phyloP scores from a whole-genome alignment of 2,888 invertebrate genomes.

The Eulithis prunata region DNA sequence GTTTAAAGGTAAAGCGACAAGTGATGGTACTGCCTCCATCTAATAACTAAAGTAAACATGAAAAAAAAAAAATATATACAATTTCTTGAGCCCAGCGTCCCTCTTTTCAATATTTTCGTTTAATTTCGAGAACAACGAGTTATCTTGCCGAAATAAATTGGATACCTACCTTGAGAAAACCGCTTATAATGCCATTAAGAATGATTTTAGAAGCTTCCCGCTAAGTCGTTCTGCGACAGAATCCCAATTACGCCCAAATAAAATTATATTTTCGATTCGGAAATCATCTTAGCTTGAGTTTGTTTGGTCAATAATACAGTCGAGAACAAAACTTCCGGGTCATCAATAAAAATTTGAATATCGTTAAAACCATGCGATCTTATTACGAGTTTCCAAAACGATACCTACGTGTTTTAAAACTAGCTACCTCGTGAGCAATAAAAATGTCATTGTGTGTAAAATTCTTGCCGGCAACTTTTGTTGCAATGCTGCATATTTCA shows the following conservation, averaged over 20 bases:
- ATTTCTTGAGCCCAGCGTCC: slow-evolving; percentile 23
- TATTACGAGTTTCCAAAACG: not conserved
- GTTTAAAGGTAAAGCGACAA: too few relatives aligned
- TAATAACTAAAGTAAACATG: slow-evolving; percentile 10
- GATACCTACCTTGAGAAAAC: slow-evolving; percentile 55
- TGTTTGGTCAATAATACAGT: not conserved
- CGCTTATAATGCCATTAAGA: slow-evolving; percentile 49
- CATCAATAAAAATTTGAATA: too few relatives aligned
- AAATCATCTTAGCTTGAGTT: slow-evolving; percentile 35
- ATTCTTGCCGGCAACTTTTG: slow-evolving; percentile 2
- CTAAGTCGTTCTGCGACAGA: slow-evolving; percentile 52
- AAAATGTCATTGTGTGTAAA: not conserved
- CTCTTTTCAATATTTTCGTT: slow-evolving; percentile 52
- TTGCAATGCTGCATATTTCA: not conserved
- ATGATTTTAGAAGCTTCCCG: slow-evolving; percentile 44
- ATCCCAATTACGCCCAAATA: slow-evolving; percentile 55
- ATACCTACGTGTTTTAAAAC: not conserved
- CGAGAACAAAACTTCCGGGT: too few relatives aligned
- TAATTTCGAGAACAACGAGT: slow-evolving; percentile 58
- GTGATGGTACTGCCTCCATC: too few relatives aligned
- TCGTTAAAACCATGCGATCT: too few relatives aligned
- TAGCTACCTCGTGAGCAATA: not conserved
- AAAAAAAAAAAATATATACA: slow-evolving; percentile 28
- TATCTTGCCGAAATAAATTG: slow-evolving; percentile 64
- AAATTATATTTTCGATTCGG: slow-evolving; percentile 52